Conservation (phyloP, 2,113 vertebrate genomes). For the Cercocebus atys region DNA sequence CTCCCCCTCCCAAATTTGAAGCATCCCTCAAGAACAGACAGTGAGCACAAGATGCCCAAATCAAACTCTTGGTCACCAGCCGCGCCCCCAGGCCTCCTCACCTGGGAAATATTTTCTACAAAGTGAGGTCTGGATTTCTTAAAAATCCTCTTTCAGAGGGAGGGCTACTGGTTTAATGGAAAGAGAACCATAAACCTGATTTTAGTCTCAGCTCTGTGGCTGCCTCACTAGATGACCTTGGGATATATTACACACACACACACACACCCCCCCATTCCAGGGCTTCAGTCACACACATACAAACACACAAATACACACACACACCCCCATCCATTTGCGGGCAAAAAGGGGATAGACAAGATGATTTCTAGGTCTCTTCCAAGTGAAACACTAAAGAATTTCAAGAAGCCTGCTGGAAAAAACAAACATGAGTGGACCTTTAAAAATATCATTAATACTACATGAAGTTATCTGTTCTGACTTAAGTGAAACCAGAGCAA, state of each 20-base stretch:
- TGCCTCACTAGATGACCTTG: conserved; percentile 64
- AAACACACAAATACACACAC: not conserved
- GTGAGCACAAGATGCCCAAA: not conserved
- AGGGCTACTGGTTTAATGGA: conserved; percentile 38
- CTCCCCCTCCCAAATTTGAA: not conserved
- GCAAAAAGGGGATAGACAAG: not conserved
- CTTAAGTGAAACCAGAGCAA: not conserved
- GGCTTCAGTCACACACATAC: not conserved
- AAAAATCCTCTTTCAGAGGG: conserved; percentile 32
- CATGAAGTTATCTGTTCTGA: conserved; percentile 18
- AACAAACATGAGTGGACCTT: not conserved
- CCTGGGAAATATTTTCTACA: conserved; percentile 66
- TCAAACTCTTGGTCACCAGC: not conserved
- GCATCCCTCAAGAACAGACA: not conserved
- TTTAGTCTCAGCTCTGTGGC: conserved; percentile 34
- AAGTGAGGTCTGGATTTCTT: not conserved
- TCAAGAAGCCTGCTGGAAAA: not conserved
- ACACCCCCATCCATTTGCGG: not conserved
- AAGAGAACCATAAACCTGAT: conserved; percentile 22
- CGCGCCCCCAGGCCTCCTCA: not conserved
- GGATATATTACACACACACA: not conserved
- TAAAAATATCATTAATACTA: not conserved
- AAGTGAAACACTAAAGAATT: not conserved
- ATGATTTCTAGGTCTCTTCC: conserved; percentile 9
- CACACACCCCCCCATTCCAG: not conserved